phyloP scores from a whole-genome alignment of 2,888 invertebrate genomes.

The Hanleya hanleyi region DNA sequence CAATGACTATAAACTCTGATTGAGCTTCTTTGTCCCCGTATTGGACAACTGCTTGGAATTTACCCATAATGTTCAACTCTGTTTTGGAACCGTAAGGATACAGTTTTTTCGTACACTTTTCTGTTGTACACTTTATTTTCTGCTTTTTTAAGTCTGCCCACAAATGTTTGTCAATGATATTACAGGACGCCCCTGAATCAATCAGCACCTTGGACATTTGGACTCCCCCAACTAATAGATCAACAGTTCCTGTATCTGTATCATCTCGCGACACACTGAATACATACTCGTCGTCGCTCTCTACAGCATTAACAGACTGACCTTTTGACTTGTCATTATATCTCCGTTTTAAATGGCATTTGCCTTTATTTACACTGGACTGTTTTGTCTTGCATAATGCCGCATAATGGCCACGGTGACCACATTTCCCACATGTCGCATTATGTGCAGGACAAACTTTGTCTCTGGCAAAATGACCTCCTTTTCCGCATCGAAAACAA shows the following conservation, averaged over 20 bases:
- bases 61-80: not conserved
- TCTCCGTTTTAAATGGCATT: too few species aligned
- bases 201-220: conserved; percentile 1
- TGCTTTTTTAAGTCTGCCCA: conserved; percentile 14
- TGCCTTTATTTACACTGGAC: not conserved
- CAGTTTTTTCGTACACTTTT: not conserved
- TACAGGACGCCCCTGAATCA: conserved; percentile 13
- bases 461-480: not conserved
- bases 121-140: conserved; percentile 1
- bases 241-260: not conserved
- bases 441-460: not conserved
- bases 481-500: conserved; percentile 8
- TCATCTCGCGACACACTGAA: not conserved
- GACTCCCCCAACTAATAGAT: not conserved
- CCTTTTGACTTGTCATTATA: not conserved
- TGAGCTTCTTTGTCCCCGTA: too few species aligned
- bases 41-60: too few species aligned
- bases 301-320: not conserved
- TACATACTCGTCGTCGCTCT: conserved; percentile 3
- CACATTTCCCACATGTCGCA: not conserved
- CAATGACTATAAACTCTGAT: too few species aligned
- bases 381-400: not conserved
- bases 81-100: conserved; percentile 2
- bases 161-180: conserved; percentile 12
- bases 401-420: not conserved